phyloP scores from a whole-genome alignment of 2,888 invertebrate genomes.

The Phorcus lineatus region DNA sequence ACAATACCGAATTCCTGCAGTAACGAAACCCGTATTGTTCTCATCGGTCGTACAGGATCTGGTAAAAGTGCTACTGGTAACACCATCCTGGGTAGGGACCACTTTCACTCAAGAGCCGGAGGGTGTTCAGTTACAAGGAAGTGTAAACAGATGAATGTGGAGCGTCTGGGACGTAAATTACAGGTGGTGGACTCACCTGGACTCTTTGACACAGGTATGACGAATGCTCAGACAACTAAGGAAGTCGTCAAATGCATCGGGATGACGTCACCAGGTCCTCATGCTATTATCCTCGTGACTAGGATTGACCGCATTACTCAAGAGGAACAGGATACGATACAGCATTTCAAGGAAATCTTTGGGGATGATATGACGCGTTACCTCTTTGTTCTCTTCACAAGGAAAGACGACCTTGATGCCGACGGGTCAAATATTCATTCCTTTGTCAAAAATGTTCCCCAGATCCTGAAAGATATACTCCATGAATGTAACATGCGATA shows the following conservation, averaged over 20 bases:
- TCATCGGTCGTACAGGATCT: conserved; percentile 38
- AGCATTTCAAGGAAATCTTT: conserved; percentile 30
- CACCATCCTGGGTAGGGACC: conserved; percentile 29
- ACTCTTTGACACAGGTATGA: conserved; percentile 37
- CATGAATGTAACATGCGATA: conserved; percentile 25
- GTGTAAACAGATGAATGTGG: neutral
- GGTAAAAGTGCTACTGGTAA: conserved; percentile 44
- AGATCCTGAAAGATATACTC: conserved; percentile 14
- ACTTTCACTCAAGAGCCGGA: conserved; percentile 23
- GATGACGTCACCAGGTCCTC: conserved; percentile 36
- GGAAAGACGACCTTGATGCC: conserved; percentile 33
- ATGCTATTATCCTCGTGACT: conserved; percentile 36
- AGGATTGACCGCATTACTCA: conserved; percentile 34
- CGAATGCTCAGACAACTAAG: conserved; percentile 16
- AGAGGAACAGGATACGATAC: conserved; percentile 38
- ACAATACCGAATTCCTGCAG: neutral
- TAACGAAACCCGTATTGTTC: conserved; percentile 19
- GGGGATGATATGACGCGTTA: conserved; percentile 27
- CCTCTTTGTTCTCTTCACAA: conserved; percentile 34
- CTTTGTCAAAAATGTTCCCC: conserved; percentile 23
- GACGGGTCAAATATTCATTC: conserved; percentile 21
- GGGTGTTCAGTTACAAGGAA: conserved; percentile 30
- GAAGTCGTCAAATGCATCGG: conserved; percentile 37
- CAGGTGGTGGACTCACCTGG: conserved; percentile 40
- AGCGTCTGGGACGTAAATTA: conserved; percentile 14